Conservation (phyloP, 2,113 vertebrate species). For the Aspidoscelis tigris region DNA sequence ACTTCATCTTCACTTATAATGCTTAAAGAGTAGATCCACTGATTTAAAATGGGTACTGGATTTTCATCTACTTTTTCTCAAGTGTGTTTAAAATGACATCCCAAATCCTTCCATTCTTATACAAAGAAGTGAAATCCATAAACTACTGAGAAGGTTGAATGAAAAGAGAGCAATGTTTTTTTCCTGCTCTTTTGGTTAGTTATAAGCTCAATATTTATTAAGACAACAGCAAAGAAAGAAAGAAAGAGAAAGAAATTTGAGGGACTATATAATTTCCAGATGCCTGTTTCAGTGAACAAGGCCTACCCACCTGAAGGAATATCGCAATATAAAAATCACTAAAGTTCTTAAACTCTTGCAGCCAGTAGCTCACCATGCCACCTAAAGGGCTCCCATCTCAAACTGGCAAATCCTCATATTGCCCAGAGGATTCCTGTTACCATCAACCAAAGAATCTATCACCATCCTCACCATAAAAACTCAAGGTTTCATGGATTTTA, state of each 20-base stretch:
- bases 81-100: not conserved
- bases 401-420: too few species aligned
- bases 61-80: not conserved
- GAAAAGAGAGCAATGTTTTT: not conserved
- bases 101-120: too few species aligned
- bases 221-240: not conserved
- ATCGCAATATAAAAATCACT: not conserved
- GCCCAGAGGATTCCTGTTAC: not conserved
- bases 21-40: not conserved
- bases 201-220: not conserved
- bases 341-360: not conserved
- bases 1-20: not conserved
- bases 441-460: not conserved
- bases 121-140: not conserved
- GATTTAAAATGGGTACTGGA: not conserved
- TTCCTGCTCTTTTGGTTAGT: constrained; percentile 6
- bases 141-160: not conserved
- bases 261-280: not conserved
- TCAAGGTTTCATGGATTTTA: too few species aligned
- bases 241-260: not conserved
- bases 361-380: not conserved
- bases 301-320: not conserved
- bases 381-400: too few species aligned
- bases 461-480: too few species aligned
- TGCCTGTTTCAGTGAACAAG: not conserved